Percentiles rank a stretch among this genome's conserved stretches.
These are phyloP conservation scores for Halichoeres trimaculatus DNA, from an alignment of 2,113 vertebrate species.

Conservation along the genomic window DNA sequence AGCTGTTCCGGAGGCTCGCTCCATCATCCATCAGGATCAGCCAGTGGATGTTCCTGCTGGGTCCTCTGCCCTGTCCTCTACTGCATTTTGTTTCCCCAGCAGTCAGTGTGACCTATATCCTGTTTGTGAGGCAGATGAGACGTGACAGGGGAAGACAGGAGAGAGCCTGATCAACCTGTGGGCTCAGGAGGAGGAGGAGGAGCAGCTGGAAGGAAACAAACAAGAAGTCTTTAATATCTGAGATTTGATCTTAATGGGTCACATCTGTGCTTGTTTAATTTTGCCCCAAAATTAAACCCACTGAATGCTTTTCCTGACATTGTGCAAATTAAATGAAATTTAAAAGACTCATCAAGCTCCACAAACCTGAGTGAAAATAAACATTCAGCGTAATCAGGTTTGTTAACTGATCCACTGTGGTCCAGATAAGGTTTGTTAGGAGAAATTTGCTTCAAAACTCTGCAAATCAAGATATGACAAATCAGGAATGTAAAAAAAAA, in stretches of 20 bases:
- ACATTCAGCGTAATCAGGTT: too few species aligned
- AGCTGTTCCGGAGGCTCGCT: conserved; percentile 5
- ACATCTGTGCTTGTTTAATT: not conserved
- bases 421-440: too few species aligned
- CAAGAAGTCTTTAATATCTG: not conserved
- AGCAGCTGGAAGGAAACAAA: not conserved
- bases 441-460: too few species aligned
- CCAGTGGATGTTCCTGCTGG: conserved; percentile 10
- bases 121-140: conserved; percentile 52
- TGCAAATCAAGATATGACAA: too few species aligned
- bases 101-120: conserved; percentile 38
- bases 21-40: conserved; percentile 9
- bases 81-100: conserved; percentile 7
- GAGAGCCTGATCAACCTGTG: conserved; percentile 17
- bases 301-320: too few species aligned
- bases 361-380: too few species aligned
- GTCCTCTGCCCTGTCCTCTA: not conserved
- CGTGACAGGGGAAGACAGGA: conserved; percentile 45
- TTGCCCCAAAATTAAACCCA: too few species aligned
- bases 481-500: too few species aligned
- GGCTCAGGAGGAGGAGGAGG: not conserved
- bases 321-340: too few species aligned
- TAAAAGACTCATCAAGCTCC: too few species aligned
- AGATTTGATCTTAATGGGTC: not conserved
- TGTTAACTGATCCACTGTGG: too few species aligned